Evolutionary conservation across 2,797 vertebrate genomes (phyloP), one percentile per base, ranked within the genome.

Genomic region (Anomalospiza imberbis): DNA sequence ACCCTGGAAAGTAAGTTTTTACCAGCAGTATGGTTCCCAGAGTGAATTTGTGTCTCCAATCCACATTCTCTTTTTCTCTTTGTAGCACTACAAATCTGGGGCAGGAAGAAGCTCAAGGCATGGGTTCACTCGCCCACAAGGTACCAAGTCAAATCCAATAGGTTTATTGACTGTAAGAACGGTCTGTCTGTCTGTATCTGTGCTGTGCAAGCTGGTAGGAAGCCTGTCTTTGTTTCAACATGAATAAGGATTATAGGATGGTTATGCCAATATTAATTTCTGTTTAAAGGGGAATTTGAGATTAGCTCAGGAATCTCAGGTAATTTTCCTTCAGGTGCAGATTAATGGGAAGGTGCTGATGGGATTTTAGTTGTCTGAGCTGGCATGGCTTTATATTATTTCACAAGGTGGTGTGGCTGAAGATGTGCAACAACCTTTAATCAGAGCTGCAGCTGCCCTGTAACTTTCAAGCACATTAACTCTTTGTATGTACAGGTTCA

Each of bases 61-160:
- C 74, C 62, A 85, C 36, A 28, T 88, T 85, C 25, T 88, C 68
- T 68, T 82, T 92, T 91, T 94, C 65, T 96, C 87, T 92, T 96
- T 95, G 53, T 95, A 97, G 97, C 95, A 93, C 93, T 7, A 76
- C 93, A 94, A 61, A 76, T 88, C 93, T 94, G 92, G 21, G 66
- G 34, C 86, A 92, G 76, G 74, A 94, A 84, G 93, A 88, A 45
- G 78, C 88, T 83, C 93, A 74, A 89, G 76, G 62, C 92, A 93
- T 71, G 91, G 68, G 67, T 84, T 71, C 86, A 44, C 40, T 94
- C 94, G 0, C 77, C 44, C 25, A 83, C 91, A 91, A 97, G 96
- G 96, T 96, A 97, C 92, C 72, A 66, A 96, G 76, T 60, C 44
- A 80, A 86, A 68, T 80, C 61, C 84, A 65, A 0, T 31, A 80